phyloP scores from a whole-genome alignment of 2,113 vertebrate species.

The Plestiodon gilberti region DNA sequence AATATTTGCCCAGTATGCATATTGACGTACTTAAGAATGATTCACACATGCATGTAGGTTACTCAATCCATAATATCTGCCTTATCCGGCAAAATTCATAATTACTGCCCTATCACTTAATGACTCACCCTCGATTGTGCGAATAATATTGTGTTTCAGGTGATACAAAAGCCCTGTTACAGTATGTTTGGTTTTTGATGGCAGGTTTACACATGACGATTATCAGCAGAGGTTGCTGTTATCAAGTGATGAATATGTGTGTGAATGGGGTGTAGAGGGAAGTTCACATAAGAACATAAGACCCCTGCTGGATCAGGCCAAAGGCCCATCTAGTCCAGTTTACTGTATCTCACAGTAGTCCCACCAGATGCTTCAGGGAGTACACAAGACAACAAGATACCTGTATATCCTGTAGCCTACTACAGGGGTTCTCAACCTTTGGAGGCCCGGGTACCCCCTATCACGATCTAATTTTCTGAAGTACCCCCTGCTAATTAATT shows the following conservation, averaged over 20 bases:
- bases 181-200: not conserved
- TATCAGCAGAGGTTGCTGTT: not conserved
- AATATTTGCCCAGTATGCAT: not conserved
- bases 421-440: too few species aligned
- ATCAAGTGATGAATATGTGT: not conserved
- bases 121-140: not conserved
- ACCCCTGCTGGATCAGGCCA: too few species aligned
- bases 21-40: not conserved
- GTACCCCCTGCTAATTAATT: too few species aligned
- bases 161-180: not conserved
- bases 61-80: not conserved
- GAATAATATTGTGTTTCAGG: not conserved
- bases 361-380: too few species aligned
- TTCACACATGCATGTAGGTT: not conserved
- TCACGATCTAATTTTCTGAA: too few species aligned
- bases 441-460: too few species aligned
- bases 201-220: not conserved
- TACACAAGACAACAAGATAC: too few species aligned
- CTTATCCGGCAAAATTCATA: too few species aligned
- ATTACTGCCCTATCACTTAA: not conserved
- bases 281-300: too few species aligned
- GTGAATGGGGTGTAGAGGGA: not conserved
- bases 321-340: too few species aligned
- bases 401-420: too few species aligned
- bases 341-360: too few species aligned